A percentile compares a stretch with the other conserved stretches of the same genome.
Conservation (phyloP, 1,140 invertebrate species). For the Pseudomyrmex gracilis region DNA sequence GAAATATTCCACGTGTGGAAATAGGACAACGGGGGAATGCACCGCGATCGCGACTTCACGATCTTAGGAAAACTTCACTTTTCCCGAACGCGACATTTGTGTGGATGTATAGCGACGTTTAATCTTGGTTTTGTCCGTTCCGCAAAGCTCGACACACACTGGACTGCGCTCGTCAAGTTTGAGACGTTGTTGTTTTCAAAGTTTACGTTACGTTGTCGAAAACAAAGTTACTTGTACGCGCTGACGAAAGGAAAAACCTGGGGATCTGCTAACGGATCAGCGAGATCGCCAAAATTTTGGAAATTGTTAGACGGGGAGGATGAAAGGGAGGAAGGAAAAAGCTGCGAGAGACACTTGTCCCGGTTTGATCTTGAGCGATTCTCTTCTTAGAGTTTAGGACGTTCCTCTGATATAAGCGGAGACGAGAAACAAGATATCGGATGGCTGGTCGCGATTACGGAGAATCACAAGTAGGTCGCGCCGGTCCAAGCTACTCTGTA, state of each 20-base stretch:
- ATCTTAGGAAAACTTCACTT: conserved; percentile 30
- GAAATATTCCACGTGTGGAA: conserved; percentile 44
- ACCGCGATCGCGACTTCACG: conserved; percentile 26
- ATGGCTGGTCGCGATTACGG: conserved; percentile 43
- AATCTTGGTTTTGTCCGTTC: conserved; percentile 27
- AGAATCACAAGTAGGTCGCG: conserved; percentile 56
- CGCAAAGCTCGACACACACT: neutral
- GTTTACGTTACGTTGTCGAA: conserved; percentile 22
- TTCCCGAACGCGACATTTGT: conserved; percentile 1
- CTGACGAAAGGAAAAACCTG: conserved; percentile 9
- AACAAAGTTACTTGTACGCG: conserved; percentile 31
- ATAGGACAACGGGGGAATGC: conserved; percentile 20
- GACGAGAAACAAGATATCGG: conserved; percentile 56
- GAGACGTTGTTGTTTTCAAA: conserved; percentile 15
- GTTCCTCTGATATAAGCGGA: conserved; percentile 12
- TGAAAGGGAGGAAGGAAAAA: neutral
- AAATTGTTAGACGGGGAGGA: neutral
- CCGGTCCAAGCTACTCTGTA: conserved; percentile 54
- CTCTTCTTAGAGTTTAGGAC: conserved; percentile 1
- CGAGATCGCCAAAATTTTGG: conserved; percentile 36
- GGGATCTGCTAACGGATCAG: neutral
- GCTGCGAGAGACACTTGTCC: conserved; percentile 10
- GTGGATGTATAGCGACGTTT: conserved; percentile 27
- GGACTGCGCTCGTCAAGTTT: neutral
- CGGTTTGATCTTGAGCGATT: conserved; percentile 23